Conservation (phyloP, 2,797 vertebrate species). For the Heteromormyrus szaboi region DNA sequence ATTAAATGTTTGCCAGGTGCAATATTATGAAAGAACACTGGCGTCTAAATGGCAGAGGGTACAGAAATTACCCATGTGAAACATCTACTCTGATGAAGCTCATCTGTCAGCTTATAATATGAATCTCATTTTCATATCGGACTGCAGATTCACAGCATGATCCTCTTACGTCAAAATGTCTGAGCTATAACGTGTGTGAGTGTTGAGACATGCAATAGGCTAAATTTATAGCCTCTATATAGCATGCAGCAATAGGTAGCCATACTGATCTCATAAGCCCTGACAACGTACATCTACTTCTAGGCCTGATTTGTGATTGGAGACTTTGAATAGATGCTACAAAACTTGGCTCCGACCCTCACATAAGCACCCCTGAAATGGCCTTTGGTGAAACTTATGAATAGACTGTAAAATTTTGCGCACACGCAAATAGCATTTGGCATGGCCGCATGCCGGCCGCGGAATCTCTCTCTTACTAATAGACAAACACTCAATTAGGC, state of each 20-base stretch:
- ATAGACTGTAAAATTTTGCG: conserved; percentile 2
- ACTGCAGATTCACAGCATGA: background rate
- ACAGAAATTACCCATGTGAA: background rate
- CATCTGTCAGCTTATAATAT: background rate
- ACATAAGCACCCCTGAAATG: background rate
- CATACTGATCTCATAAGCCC: background rate
- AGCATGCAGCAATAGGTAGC: background rate
- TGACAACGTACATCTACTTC: background rate
- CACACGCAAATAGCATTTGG: background rate
- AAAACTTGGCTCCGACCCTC: background rate
- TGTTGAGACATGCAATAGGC: background rate
- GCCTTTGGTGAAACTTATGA: background rate
- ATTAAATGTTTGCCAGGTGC: background rate
- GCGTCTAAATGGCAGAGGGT: background rate
- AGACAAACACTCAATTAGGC: background rate
- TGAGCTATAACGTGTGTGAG: background rate
- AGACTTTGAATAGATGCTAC: background rate
- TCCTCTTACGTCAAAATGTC: background rate
- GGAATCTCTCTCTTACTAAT: background rate
- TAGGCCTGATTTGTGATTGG: background rate
- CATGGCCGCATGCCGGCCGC: background rate
- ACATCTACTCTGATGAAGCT: background rate
- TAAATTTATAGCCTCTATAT: background rate
- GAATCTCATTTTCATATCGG: background rate
- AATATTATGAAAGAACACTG: background rate